phyloP scores from a whole-genome alignment of 2,113 vertebrate genomes.

The Donacobius atricapilla region DNA sequence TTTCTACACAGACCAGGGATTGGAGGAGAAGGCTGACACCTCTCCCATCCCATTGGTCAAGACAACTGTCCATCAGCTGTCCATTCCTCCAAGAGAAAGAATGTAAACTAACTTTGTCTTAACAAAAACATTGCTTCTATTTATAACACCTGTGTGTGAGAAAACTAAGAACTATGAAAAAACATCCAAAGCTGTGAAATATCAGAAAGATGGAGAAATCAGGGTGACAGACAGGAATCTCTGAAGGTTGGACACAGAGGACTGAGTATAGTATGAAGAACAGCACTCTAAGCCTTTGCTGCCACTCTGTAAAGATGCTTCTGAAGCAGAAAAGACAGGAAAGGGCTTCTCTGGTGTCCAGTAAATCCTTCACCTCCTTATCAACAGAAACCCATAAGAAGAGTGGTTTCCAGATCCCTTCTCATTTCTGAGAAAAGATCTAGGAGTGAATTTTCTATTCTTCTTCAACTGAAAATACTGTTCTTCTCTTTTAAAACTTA shows the following conservation, averaged over 20 bases:
- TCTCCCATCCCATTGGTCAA: too few species aligned
- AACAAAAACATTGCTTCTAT: too few species aligned
- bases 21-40: too few species aligned
- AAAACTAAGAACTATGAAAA: too few species aligned
- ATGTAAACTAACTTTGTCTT: too few species aligned
- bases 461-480: neutral
- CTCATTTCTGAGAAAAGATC: neutral
- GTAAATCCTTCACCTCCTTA: neutral
- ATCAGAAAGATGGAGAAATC: too few species aligned
- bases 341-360: neutral
- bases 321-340: neutral
- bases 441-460: neutral
- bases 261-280: rapidly evolving
- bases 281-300: neutral
- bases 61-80: too few species aligned
- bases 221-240: neutral
- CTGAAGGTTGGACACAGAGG: neutral
- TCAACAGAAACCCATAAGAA: neutral
- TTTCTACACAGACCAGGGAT: too few species aligned
- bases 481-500: neutral
- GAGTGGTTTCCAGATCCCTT: neutral
- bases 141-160: too few species aligned
- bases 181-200: too few species aligned
- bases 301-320: neutral
- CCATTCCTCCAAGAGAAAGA: too few species aligned